Evolutionary conservation across 2,888 invertebrate species (phyloP).

Genomic region (Diogma glabrata): DNA sequence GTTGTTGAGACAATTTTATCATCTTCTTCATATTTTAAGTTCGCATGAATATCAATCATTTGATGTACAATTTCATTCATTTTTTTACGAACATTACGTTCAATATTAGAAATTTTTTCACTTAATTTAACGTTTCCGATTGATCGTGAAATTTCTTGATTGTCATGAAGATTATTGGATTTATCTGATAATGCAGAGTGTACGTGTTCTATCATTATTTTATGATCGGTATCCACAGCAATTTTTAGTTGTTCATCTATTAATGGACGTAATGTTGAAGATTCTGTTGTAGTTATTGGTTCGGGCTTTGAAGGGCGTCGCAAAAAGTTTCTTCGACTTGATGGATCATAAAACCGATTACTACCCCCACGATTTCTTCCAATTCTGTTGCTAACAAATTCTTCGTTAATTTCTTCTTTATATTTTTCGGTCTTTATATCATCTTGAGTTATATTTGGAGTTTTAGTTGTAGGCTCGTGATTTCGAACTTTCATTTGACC

Average conservation of each 20-base stretch:
- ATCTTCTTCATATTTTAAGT: too few relatives aligned
- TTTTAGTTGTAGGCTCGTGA: too few relatives aligned
- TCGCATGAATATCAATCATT: not conserved
- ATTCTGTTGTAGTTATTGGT: not conserved
- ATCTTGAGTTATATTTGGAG: too few relatives aligned
- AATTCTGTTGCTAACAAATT: too few relatives aligned
- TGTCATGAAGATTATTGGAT: too few relatives aligned
- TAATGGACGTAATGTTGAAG: not conserved
- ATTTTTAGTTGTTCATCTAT: not conserved
- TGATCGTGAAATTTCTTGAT: too few relatives aligned
- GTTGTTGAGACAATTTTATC: too few relatives aligned
- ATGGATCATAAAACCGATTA: not conserved
- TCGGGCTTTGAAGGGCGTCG: not conserved
- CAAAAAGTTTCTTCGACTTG: not conserved
- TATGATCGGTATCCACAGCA: conserved; percentile 3
- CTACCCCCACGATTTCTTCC: not conserved
- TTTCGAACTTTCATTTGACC: too few relatives aligned
- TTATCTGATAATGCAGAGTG: not conserved
- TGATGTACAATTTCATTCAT: not conserved
- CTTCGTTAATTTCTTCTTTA: too few relatives aligned
- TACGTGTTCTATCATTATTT: conserved; percentile 7
- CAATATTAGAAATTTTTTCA: too few relatives aligned
- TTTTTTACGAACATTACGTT: not conserved
- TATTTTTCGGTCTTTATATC: too few relatives aligned
- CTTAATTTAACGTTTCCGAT: too few relatives aligned